Base-by-base conservation (phyloP, 2,113 vertebrate genomes). In the Noturus placidus region DNA sequence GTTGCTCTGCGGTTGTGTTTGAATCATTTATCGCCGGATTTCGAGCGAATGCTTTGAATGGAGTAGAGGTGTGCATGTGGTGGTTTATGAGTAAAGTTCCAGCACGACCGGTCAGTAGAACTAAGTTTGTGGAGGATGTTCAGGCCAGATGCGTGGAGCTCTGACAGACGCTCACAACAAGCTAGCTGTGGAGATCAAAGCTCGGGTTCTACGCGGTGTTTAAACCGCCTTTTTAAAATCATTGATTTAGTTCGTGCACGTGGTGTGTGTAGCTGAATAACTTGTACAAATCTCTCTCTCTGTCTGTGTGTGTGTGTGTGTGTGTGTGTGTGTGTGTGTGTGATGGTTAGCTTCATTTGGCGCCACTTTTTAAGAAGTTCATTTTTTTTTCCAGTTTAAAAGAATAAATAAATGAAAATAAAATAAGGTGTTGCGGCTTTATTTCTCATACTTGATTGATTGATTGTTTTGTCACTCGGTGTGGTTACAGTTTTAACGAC, bases 341-440 rank as follows among this genome's bases (percentile, higher is more conserved):
- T 46, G 42, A 46, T 9, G 46, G 46, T 54, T 79, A 86, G 86
- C 84, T 76, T 86, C n/a, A 56, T 90, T 92, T 92, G 91, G 90
- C 91, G 91, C 91, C 91, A 92, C 91, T 92, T 92, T 91, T 89
- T 52, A 13, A 74, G 22, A 19, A 50, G 46, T 52, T 11, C 14
- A 5, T 33, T 25, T 78, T 14, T 7, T 5, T 5, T 5, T 5
- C 38, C 42, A 46, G 42, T 42, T 8, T 0, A 46, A 46, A 46
- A 46, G n/a, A n/a, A n/a, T n/a, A n/a, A n/a, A n/a, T n/a, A n/a
- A n/a, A n/a, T n/a, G n/a, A n/a, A n/a, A n/a, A n/a, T n/a, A n/a
- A 5, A 46, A 46, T 0, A 46, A 2, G 6, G 19, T 70, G 19
- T 70, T 54, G 5, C n/a, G 54, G n/a, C 61, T 35, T 59, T 61